Evolutionary conservation across 2,888 invertebrate genomes (phyloP).

Genomic region (Autographa gamma): DNA sequence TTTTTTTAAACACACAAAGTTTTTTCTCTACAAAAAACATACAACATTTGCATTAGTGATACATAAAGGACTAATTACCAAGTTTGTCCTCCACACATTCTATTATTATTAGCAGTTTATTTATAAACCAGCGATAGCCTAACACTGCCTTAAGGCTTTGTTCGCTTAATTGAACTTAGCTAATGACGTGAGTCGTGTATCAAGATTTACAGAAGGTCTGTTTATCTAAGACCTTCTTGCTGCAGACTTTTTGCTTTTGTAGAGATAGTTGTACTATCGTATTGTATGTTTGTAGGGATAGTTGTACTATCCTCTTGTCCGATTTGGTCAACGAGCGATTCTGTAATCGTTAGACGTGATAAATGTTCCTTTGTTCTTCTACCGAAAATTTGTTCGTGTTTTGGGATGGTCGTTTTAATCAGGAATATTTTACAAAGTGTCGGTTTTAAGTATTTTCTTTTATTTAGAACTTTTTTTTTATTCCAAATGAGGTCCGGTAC

Average conservation of each 20-base stretch:
- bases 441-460: too few relatives aligned
- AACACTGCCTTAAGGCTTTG: constrained; percentile 6
- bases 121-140: neutral
- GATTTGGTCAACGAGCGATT: constrained; percentile 1
- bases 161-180: constrained; percentile 62
- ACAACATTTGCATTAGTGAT: neutral
- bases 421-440: too few relatives aligned
- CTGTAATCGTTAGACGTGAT: neutral
- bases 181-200: constrained; percentile 58
- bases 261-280: neutral
- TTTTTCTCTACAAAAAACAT: neutral
- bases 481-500: too few relatives aligned
- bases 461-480: too few relatives aligned
- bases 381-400: neutral
- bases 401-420: neutral
- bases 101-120: neutral
- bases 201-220: constrained; percentile 51
- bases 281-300: neutral
- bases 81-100: neutral
- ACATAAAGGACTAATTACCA: neutral
- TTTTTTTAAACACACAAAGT: neutral
- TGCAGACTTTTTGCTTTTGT: neutral
- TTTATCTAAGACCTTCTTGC: neutral
- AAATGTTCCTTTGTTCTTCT: neutral
- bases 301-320: neutral